Percentiles rank a stretch among this genome's conserved stretches.
Conservation (phyloP, 2,797 vertebrate genomes). For the Chrysocyon brachyurus region DNA sequence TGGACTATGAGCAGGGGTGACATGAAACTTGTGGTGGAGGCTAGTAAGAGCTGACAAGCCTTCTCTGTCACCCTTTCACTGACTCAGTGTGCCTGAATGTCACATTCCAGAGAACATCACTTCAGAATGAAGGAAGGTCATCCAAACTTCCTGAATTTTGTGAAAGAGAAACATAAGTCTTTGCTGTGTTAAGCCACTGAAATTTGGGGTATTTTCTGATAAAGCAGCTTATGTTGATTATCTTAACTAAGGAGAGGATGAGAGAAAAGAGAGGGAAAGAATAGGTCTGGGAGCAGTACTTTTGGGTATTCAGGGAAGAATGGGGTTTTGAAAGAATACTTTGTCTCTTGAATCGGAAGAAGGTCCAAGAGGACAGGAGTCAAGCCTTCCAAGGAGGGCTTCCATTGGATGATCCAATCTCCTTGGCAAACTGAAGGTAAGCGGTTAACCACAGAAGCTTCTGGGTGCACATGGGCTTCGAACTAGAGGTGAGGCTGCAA, state of each 20-base stretch:
- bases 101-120: background rate
- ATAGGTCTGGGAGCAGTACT: background rate
- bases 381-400: background rate
- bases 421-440: background rate
- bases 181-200: background rate
- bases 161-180: background rate
- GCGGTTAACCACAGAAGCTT: background rate
- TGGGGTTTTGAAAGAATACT: background rate
- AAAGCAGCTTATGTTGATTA: background rate
- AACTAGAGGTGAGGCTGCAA: background rate
- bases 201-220: background rate
- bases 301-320: background rate
- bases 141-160: background rate
- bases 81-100: background rate
- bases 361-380: background rate
- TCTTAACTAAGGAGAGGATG: background rate
- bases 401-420: background rate
- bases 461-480: background rate
- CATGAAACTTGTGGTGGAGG: background rate
- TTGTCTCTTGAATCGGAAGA: background rate
- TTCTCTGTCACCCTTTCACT: background rate
- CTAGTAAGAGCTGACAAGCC: background rate
- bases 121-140: background rate
- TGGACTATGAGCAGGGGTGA: background rate
- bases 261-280: background rate